Evolutionary conservation across 2,797 vertebrate species (phyloP), one percentile per base, ranked within the genome.

Genomic region (Sternarchorhynchus goeldii): DNA sequence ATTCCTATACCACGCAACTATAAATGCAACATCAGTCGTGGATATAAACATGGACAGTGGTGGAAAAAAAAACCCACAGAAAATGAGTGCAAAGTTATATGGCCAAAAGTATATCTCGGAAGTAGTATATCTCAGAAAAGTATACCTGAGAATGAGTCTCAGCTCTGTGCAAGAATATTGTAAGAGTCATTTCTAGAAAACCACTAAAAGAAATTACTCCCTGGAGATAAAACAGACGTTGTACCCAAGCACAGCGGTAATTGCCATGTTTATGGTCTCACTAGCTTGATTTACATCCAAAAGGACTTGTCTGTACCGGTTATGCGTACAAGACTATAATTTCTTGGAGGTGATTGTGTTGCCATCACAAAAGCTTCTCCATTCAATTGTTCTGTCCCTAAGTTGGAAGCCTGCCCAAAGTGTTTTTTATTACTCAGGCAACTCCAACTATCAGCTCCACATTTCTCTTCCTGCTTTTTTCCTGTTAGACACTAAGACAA

Each of bases 391-490:
- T 95, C 89, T 87, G 88, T 87, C 77, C 65, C 60, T 5, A 86
- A 85, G 78, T 90, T 92, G 91, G 90, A 93, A 45, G 63, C 65
- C 82, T 21, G 86, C 93, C 94, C 94, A 90, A 88, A 87, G 90
- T 91, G 71, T 81, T 87, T 93, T 94, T 92, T 90, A 89, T 90
- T 89, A 91, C 91, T 88, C 91, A 92, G 87, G 88, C 89, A 92
- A 91, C 89, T 84, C 87, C 87, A 87, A 88, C 91, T 93, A 92
- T 94, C 90, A 88, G 87, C 88, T 78, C 89, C 81, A 86, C 89
- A 93, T 92, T 92, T 87, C 86, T 88, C 88, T 94, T 93, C 93
- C 91, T 91, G 89, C 88, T 86, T 87, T 91, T 92, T 84, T 93
- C 92, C 90, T 92, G 90, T 89, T 88, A 82, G 88, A 91, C 73